Conservation (phyloP, 2,113 vertebrate genomes). For the Ciconia maguari region DNA sequence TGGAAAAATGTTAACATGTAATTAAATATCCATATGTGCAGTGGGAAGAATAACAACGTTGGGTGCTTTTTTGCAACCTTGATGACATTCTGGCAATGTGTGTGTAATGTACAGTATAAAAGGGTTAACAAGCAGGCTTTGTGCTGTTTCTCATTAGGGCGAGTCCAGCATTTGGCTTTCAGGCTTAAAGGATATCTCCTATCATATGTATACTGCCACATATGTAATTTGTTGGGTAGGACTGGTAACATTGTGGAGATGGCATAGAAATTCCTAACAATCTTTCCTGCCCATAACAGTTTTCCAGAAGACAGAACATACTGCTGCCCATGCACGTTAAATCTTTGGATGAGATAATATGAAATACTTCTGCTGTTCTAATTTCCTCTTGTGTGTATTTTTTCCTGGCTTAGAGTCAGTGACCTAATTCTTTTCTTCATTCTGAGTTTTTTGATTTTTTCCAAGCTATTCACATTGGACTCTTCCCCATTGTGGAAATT, state of each 20-base stretch:
- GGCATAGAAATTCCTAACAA: conserved; percentile 54
- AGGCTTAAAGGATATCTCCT: conserved; percentile 31
- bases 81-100: neutral
- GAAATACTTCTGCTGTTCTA: conserved; percentile 69
- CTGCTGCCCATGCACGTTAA: conserved; percentile 56
- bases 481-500: conserved; percentile 28
- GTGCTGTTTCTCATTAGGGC: conserved; percentile 46
- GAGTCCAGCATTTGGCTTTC: neutral
- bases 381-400: conserved; percentile 71
- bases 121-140: conserved; percentile 7
- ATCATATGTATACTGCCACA: neutral
- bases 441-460: conserved; percentile 60
- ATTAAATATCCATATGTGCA: neutral
- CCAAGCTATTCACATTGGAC: conserved; percentile 52
- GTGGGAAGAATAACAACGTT: neutral
- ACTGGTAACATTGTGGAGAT: conserved; percentile 48
- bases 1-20: neutral
- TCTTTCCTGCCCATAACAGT: conserved; percentile 48
- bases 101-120: neutral
- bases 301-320: conserved; percentile 50
- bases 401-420: conserved; percentile 74
- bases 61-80: neutral
- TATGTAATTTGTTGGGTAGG: conserved; percentile 41
- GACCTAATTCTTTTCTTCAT: conserved; percentile 73
- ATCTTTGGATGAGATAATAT: conserved; percentile 63